Conservation (phyloP, 2,797 vertebrate species). For the Pseudomugil gertrudae region DNA sequence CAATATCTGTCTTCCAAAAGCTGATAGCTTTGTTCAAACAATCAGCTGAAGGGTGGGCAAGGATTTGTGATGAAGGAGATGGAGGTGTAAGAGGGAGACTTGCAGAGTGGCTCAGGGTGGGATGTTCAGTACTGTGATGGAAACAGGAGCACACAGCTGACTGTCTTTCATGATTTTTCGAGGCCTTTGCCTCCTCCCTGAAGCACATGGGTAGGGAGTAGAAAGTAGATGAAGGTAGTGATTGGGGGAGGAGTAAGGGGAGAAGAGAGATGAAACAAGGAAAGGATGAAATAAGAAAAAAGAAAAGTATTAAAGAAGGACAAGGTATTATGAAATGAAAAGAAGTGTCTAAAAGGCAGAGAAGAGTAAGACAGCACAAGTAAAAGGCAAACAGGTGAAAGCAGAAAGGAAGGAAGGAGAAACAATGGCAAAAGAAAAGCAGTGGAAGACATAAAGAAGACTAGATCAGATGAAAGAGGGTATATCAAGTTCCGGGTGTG, state of each 20-base stretch:
- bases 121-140: conserved; percentile 53
- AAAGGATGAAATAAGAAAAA: neutral
- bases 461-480: neutral
- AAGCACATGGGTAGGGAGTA: conserved; percentile 37
- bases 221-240: conserved; percentile 16
- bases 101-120: conserved; percentile 49
- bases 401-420: neutral
- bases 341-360: neutral
- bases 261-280: neutral
- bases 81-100: neutral
- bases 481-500: conserved; percentile 23
- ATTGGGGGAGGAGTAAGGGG: conserved; percentile 10
- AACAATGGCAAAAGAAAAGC: neutral
- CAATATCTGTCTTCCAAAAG: conserved; percentile 38
- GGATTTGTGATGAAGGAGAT: conserved; percentile 51
- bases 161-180: conserved; percentile 41
- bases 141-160: conserved; percentile 60
- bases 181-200: conserved; percentile 30
- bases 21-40: conserved; percentile 66
- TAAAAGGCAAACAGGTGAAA: neutral
- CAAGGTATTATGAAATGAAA: neutral
- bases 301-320: neutral
- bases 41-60: conserved; percentile 54
- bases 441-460: neutral
- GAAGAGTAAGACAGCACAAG: neutral